Conservation (phyloP, 2,113 vertebrate genomes). For the Coptodon bakossiorum region DNA sequence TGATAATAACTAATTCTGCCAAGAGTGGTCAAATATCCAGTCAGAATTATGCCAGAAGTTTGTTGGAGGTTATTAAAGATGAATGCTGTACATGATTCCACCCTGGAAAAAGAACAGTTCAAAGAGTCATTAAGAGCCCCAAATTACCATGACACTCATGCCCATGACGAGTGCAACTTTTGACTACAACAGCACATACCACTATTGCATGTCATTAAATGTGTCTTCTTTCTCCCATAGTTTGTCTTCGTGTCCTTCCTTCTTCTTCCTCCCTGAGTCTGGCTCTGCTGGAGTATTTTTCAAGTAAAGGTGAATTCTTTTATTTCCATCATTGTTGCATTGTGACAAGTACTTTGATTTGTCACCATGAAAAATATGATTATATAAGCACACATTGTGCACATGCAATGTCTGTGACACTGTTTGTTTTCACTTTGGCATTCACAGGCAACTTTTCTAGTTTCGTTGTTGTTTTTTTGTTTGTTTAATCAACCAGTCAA, state of each 20-base stretch:
- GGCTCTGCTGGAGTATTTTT: neutral
- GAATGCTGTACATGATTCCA: neutral
- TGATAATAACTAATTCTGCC: neutral
- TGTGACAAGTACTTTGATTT: neutral
- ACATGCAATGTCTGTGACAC: neutral
- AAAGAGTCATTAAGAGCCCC: neutral
- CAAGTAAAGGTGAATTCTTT: neutral
- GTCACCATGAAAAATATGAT: neutral
- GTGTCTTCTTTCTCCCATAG: neutral
- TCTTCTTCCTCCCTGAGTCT: neutral
- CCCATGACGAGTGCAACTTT: neutral
- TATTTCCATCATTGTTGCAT: neutral
- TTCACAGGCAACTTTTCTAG: neutral
- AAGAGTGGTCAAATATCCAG: neutral
- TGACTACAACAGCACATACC: neutral
- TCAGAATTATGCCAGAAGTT: neutral
- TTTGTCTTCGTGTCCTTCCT: rapidly evolving
- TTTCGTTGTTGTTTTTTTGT: neutral
- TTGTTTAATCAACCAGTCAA: neutral
- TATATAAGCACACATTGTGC: neutral
- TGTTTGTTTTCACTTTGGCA: neutral
- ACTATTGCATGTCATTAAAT: neutral
- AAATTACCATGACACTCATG: neutral
- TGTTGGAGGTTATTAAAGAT: neutral
- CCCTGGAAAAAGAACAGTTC: neutral